A percentile compares a stretch with the other conserved stretches of the same genome.
Conservation (phyloP, 2,888 invertebrate genomes). For the Halocaridina rubra region DNA sequence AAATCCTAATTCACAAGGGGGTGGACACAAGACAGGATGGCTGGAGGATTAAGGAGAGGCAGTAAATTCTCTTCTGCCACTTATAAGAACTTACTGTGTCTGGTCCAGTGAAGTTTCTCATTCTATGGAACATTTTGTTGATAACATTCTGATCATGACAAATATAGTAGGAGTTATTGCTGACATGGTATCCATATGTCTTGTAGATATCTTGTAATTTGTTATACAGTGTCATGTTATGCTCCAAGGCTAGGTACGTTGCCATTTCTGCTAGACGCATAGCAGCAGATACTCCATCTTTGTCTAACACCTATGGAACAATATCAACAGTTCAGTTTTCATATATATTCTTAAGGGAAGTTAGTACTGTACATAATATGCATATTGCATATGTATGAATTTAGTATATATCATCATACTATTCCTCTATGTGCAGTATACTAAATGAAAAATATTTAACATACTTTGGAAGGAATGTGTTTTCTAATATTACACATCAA, state of each 20-base stretch:
- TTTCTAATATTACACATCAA: too few species aligned
- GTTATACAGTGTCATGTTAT: constrained; percentile 70
- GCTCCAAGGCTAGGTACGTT: constrained; percentile 75
- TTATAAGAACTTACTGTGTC: constrained; percentile 72
- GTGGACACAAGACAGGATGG: too few species aligned
- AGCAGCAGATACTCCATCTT: constrained; percentile 95
- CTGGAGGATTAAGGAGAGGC: too few species aligned
- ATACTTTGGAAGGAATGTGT: too few species aligned
- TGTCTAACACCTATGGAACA: constrained; percentile 79
- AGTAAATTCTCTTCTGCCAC: neutral
- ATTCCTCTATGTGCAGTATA: too few species aligned
- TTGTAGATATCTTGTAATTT: constrained; percentile 81
- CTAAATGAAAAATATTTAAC: too few species aligned
- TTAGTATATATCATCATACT: too few species aligned
- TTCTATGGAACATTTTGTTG: constrained; percentile 81
- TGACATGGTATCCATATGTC: constrained; percentile 89
- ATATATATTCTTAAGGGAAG: too few species aligned
- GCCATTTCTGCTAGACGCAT: constrained; percentile 82
- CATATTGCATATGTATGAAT: too few species aligned
- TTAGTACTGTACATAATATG: too few species aligned
- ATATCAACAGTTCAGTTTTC: too few species aligned
- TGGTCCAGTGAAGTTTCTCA: constrained; percentile 78
- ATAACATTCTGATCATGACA: constrained; percentile 81
- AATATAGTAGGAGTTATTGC: constrained; percentile 88
- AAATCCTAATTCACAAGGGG: too few species aligned